A percentile compares a stretch with the other conserved stretches of the same genome.
Conservation (phyloP, 2,888 invertebrate species). For the Lepetodrilus schrolli region DNA sequence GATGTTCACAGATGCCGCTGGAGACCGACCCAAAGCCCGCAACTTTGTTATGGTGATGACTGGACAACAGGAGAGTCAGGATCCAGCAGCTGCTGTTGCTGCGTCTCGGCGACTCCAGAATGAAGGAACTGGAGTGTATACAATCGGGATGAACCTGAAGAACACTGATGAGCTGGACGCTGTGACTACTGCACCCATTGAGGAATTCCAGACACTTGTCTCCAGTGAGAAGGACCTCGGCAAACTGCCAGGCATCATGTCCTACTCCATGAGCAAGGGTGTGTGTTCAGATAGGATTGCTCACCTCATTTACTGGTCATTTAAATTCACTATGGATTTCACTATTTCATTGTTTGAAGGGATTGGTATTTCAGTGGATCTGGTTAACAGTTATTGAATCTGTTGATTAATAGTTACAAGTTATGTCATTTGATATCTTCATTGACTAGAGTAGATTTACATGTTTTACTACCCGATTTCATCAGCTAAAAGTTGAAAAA, state of each 20-base stretch:
- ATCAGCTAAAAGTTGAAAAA: too few species aligned
- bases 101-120: constrained; percentile 41
- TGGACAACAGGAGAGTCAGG: constrained; percentile 43
- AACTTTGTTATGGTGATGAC: constrained; percentile 59
- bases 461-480: too few species aligned
- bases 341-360: background rate
- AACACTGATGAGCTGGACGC: constrained; percentile 50
- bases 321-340: too few species aligned
- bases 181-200: constrained; percentile 53
- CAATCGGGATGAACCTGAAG: constrained; percentile 57
- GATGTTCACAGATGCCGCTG: constrained; percentile 44
- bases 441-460: too few species aligned
- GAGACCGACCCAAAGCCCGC: constrained; percentile 49
- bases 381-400: background rate
- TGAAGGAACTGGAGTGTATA: constrained; percentile 54
- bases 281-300: background rate
- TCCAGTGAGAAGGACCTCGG: constrained; percentile 42
- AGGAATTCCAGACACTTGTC: constrained; percentile 47
- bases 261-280: constrained; percentile 32
- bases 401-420: background rate
- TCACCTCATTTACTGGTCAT: too few species aligned
- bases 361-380: background rate
- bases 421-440: too few species aligned
- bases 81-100: constrained; percentile 28
- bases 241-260: constrained; percentile 50